Base-by-base conservation (phyloP, 2,888 invertebrate genomes). In the Disparrhopalites patrizii region DNA sequence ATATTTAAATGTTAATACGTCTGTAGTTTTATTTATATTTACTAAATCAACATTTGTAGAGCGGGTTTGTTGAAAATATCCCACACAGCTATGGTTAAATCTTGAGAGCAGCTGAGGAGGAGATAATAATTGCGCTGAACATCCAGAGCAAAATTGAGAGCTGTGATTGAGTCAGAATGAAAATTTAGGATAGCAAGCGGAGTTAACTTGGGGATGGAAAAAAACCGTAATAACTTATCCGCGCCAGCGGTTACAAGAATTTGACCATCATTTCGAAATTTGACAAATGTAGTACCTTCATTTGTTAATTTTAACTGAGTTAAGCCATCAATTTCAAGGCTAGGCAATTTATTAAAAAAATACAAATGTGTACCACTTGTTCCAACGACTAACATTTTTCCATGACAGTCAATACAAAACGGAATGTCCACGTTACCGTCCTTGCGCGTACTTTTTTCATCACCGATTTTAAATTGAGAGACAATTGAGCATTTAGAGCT, bases 171-270 rank as follows among this genome's bases (percentile, higher is more conserved):
- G 8, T 56, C 56, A 15, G 31, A 10, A 20, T 64, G 64, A 47
- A 47, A 56, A 20, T 1, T 25, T 28, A 64, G 25, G 15, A 64
- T 56, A 23, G 64, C 64, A 3, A 64, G 18, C 8, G 64, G 31
- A 47, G 1, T 43, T 47, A 64, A 43, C 3, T 23, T 30, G 2
- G 64, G 64, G 31, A 36, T 56, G 5, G 20, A n/a, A 56, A 64
- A 56, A 7, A 64, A 20, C 20, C 64, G 15, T 3, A 64, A 15
- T 4, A 56, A 47, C 27, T 55, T 64, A 25, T 64, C 64, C 3
- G 64, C 23, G 2, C 64, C 64, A 23, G 38, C 55, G n/a, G 64
- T 64, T 18, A 36, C 64, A 23, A 56, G 47, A 13, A 64, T 55
- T 43, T 18, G 31, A 20, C 64, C 64, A 56, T 64, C 64, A 25